Base-by-base conservation (phyloP, 2,888 invertebrate species). In the Aleiodes leptofemur region DNA sequence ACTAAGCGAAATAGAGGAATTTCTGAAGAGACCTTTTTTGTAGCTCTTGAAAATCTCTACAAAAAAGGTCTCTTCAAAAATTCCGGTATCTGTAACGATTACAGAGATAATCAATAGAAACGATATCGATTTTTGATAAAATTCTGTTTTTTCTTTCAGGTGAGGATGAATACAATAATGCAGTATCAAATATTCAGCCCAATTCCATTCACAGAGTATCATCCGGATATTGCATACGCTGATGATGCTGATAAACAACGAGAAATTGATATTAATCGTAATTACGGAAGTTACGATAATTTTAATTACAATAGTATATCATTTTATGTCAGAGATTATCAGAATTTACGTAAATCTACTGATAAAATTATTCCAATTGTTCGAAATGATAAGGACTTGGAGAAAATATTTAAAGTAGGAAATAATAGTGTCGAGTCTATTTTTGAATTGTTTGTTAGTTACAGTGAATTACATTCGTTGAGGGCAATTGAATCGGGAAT, bases 111-210 rank as follows among this genome's bases (percentile, higher is more conserved):
- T 23, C 23, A 23, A 23, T 23, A 23, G 23, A 23, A 23, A 23
- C 23, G 2, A 23, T 34, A 6, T n/a, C 5, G 34, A 34, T 69
- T 51, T 51, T 51, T 38, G 4, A 51, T n/a, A 3, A 53, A 71
- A 57, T 43, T 43, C 2, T 8, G 23, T 61, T 7, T 75, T 51
- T 69, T 80, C 79, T 87, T 88, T 61, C 88, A 95, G 95, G 95
- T 97, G 11, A 94, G 98, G 76, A 97, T 99, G 96, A 98, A 98
- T 90, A 97, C 97, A 3, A 96, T 99, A 79, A 90, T 91, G 81
- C 95, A 95, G 80, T 95, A 94, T 90, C 98, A 98, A 91, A 94
- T 98, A 83, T 99, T 95, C 91, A 94, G 95, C 84, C 96, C 98
- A n/a, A 94, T 97, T 80, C 96, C 96, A 23, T 99, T 98, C 90